Conservation (phyloP, 2,888 invertebrate species). For the Deroplatys truncata region DNA sequence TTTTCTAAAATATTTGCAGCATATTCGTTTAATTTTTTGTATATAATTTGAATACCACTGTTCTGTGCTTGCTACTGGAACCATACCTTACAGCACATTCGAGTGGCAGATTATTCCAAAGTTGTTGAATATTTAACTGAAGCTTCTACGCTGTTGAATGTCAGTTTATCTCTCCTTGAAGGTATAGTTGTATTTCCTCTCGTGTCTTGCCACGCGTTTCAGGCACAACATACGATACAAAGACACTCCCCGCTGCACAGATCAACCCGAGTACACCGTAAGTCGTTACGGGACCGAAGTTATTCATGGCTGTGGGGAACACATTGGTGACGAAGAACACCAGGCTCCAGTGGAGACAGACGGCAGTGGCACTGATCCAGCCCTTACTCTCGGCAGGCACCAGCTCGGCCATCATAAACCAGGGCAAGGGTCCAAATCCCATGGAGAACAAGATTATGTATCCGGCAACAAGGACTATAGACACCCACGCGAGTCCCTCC, state of each 20-base stretch:
- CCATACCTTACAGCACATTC: no score
- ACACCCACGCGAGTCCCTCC: conserved; percentile 63
- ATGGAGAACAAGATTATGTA: conserved; percentile 65
- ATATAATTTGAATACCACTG: no score
- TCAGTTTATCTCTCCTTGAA: neutral
- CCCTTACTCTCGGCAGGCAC: conserved; percentile 69
- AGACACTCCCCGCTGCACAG: conserved; percentile 16
- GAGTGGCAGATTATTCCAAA: no score
- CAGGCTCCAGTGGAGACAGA: conserved; percentile 49
- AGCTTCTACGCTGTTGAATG: neutral
- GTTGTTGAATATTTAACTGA: no score
- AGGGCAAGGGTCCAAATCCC: conserved; percentile 77
- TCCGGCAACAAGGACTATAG: conserved; percentile 58
- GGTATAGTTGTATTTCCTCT: conserved; percentile 8
- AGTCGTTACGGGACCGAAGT: neutral
- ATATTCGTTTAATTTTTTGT: no score
- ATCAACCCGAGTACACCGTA: conserved; percentile 22
- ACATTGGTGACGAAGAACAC: conserved; percentile 69
- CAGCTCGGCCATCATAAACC: conserved; percentile 74
- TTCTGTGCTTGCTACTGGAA: no score
- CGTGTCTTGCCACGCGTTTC: conserved; percentile 22
- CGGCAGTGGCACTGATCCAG: conserved; percentile 69
- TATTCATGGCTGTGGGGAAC: conserved; percentile 46
- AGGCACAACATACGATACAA: conserved; percentile 24
- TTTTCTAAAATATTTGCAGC: no score